Conservation (phyloP, 2,888 invertebrate species). For the Eupsilia transversa region DNA sequence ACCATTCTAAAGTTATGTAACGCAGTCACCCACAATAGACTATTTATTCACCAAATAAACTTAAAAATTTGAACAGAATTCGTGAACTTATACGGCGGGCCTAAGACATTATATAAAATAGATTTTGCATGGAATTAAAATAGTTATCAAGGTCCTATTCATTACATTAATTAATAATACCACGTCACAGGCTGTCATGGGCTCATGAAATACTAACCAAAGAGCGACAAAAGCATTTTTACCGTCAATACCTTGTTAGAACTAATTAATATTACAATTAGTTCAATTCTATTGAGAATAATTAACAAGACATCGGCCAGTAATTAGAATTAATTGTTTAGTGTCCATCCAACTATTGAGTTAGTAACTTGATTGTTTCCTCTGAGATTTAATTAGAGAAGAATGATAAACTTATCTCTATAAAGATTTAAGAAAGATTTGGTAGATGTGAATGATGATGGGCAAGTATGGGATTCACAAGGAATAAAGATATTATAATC, state of each 20-base stretch:
- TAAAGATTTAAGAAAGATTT: not conserved
- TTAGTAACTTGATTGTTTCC: slow-evolving; percentile 30
- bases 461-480: not conserved
- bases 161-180: not conserved
- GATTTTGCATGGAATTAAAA: not conserved
- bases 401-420: not conserved
- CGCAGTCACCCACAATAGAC: too few species aligned
- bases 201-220: not conserved
- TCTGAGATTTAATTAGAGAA: slow-evolving; percentile 34
- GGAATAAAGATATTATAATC: not conserved
- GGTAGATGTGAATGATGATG: not conserved
- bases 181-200: too few species aligned
- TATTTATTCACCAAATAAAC: too few species aligned
- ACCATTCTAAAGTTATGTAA: not conserved
- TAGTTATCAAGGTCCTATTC: not conserved
- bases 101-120: too few species aligned
- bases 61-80: not conserved
- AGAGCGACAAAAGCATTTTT: slow-evolving; percentile 14
- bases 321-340: slow-evolving; percentile 62
- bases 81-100: too few species aligned
- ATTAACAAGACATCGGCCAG: slow-evolving; percentile 49
- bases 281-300: slow-evolving; percentile 45
- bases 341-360: slow-evolving; percentile 24
- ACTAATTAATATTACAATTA: slow-evolving; percentile 53
- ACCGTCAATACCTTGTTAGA: slow-evolving; percentile 12